Evolutionary conservation across 2,888 invertebrate species (phyloP).

Genomic region (Crematogaster levior): DNA sequence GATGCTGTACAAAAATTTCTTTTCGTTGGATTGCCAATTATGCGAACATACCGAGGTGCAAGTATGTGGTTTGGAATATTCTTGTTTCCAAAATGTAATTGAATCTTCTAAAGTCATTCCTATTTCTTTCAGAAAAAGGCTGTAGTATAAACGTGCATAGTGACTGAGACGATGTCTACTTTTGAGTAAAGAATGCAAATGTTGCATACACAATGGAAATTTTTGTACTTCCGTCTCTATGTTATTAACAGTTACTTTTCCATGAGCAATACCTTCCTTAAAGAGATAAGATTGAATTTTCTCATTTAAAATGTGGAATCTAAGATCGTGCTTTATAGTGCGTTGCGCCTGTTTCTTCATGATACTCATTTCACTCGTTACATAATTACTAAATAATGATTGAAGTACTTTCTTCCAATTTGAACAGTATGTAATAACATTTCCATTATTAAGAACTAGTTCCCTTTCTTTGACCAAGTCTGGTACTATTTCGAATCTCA

Average conservation of each 20-base stretch:
- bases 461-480: constrained; percentile 87
- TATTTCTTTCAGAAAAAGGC: constrained; percentile 90
- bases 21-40: constrained; percentile 89
- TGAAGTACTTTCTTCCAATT: constrained; percentile 87
- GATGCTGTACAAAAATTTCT: constrained; percentile 89
- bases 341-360: constrained; percentile 55
- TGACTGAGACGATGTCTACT: constrained; percentile 89
- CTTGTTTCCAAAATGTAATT: constrained; percentile 88
- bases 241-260: constrained; percentile 79
- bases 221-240: constrained; percentile 85
- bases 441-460: constrained; percentile 87
- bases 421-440: constrained; percentile 87
- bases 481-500: constrained; percentile 88
- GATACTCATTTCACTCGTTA: constrained; percentile 76
- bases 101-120: constrained; percentile 90
- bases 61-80: constrained; percentile 87
- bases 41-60: constrained; percentile 88
- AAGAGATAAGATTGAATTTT: constrained; percentile 71
- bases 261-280: constrained; percentile 58
- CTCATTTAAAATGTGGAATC: constrained; percentile 74
- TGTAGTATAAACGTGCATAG: constrained; percentile 89
- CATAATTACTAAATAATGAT: constrained; percentile 86
- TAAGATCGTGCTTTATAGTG: constrained; percentile 73
- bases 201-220: constrained; percentile 90
- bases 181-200: constrained; percentile 87